Percentiles rank a stretch among this genome's conserved stretches.
phyloP scores from a whole-genome alignment of 1,140 invertebrate genomes.

The Teleogryllus occipitalis region DNA sequence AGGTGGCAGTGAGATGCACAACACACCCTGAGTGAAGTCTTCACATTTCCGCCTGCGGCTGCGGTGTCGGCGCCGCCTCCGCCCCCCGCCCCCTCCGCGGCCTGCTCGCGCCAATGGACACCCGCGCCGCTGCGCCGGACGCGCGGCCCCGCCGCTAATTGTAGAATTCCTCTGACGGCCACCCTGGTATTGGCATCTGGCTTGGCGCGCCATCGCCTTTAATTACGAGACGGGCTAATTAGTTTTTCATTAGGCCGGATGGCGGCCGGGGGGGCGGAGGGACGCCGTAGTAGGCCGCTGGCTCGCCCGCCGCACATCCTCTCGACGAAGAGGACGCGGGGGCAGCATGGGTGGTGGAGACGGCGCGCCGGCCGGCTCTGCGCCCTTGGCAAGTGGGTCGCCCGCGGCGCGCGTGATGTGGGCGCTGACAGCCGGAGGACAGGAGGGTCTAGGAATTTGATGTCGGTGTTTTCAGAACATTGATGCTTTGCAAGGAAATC shows the following conservation, averaged over 20 bases:
- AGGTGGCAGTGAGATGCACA: no score
- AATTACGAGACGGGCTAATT: neutral
- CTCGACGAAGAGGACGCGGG: neutral
- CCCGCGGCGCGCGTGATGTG: neutral
- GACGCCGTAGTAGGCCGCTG: neutral
- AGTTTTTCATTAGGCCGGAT: neutral
- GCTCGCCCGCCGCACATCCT: neutral
- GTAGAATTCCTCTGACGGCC: neutral
- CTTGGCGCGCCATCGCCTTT: neutral
- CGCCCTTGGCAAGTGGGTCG: neutral
- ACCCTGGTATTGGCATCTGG: neutral
- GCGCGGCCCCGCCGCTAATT: neutral
- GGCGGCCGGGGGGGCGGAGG: neutral
- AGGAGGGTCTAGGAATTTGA: neutral
- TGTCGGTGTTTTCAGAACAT: no score
- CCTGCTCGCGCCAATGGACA: neutral
- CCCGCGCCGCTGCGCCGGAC: neutral
- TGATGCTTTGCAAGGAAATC: no score
- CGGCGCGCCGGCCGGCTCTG: no score
- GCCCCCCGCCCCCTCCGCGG: no score
- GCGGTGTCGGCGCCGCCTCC: no score
- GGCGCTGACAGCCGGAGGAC: neutral
- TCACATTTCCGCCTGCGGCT: no score
- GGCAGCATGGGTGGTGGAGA: neutral
- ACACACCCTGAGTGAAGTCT: no score